Base-by-base conservation (phyloP, 1,140 invertebrate genomes). In the Condylostylus longicornis region DNA sequence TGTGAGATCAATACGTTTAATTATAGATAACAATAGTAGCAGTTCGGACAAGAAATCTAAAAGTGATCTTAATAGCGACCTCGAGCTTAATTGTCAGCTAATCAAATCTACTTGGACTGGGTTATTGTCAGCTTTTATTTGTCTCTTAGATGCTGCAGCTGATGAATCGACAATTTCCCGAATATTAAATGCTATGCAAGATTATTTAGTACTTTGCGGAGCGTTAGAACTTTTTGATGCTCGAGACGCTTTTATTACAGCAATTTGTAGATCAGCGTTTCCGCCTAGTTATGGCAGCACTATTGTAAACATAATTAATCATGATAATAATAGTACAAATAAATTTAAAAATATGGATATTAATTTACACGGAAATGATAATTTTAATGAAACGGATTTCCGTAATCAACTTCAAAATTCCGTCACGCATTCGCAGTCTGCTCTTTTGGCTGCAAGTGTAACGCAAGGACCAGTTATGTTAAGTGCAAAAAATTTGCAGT, bases 391-490 rank as follows among this genome's bases (percentile, higher is more conserved):
- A 38, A 58, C 68, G 61, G 78, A 84, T 61, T 74, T 76, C 50
- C 64, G 84, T 17, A 84, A 87, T 49, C 90, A 95, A 65, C 87
- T 96, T 31, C 89, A 96, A 23, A 90, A 86, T 42, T 84, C 89
- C 37, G 90, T 90, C 10, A 94, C 89, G 5, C 82, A 90, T 17
- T 58, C 95, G 41, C 82, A 86, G 2, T 87, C 85, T 25, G 75
- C 84, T 31, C 79, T 84, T 10, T 60, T 74, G 51, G 86, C 72
- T 36, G 71, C 54, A 33, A 58, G 51, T 22, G 76, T 81, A 15
- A 82, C 86, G 54, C 84, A 88, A 63, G 84, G 83, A n/a, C 85
- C 86, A n/a, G 93, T 98, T 21, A 93, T 97, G 87, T 69, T 98
- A 49, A 98, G 93, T 5, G 84, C 90, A 0, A 94, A 97, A 53